These are phyloP conservation scores for Caenorhabditis sp. DNA, from an alignment of 2,888 invertebrate genomes.

Conservation along the genomic window DNA sequence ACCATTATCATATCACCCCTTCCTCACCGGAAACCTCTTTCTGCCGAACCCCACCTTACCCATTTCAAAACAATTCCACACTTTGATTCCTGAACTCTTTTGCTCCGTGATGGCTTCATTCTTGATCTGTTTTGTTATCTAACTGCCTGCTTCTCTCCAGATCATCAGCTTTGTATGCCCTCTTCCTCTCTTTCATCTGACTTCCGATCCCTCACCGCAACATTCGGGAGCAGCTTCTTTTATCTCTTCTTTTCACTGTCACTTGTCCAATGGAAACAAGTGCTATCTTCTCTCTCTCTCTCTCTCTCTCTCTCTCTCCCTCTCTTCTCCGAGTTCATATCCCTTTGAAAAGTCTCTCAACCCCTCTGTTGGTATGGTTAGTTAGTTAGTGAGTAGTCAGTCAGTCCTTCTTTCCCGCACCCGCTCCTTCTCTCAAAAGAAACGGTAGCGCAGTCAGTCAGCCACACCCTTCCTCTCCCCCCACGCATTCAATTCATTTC, in stretches of 20 bases:
- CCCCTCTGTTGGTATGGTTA: no score
- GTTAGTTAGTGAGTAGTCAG: no score
- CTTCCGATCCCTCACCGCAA: constrained; percentile 4
- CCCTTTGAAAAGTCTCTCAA: no score
- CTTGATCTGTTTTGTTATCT: no score
- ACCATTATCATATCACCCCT: constrained; percentile 50
- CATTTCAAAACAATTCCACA: background rate
- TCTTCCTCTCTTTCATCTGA: background rate
- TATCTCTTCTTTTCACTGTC: constrained; percentile 10
- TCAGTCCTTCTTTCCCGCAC: constrained; percentile 13
- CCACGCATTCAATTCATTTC: constrained; percentile 27
- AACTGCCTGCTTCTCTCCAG: no score
- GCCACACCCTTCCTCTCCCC: constrained; percentile 24
- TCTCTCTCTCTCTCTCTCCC: constrained; percentile 2
- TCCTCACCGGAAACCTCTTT: constrained; percentile 7
- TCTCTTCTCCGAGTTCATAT: background rate
- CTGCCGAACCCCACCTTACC: background rate
- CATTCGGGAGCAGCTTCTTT: constrained; percentile 16
- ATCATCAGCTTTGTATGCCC: background rate
- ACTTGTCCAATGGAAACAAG: constrained; percentile 43
- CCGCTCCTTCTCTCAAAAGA: background rate
- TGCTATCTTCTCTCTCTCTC: constrained; percentile 21
- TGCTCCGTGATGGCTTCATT: no score
- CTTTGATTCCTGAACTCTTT: no score
- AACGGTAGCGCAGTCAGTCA: constrained; percentile 1